These are phyloP conservation scores for Lepidochrysops patricia DNA, from an alignment of 2,888 invertebrate species.

Conservation along the genomic window DNA sequence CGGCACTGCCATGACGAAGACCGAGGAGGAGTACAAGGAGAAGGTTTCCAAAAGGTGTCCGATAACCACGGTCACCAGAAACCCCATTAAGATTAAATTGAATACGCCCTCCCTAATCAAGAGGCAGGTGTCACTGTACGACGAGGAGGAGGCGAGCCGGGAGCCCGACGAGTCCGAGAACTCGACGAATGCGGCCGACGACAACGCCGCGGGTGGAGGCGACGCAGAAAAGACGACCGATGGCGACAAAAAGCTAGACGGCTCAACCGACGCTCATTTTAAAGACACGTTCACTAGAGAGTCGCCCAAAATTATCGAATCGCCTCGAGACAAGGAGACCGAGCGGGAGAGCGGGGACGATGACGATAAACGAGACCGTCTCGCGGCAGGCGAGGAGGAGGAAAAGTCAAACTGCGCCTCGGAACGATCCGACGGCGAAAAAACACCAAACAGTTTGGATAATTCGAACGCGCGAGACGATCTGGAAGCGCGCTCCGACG, in stretches of 20 bases:
- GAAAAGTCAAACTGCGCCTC: background rate
- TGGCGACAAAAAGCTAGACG: background rate
- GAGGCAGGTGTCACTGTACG: slow-evolving; percentile 68
- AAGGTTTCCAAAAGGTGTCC: slow-evolving; percentile 55
- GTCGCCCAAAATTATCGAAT: background rate
- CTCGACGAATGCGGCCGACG: slow-evolving; percentile 14
- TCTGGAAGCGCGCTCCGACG: slow-evolving; percentile 16
- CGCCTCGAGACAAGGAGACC: background rate
- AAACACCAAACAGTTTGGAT: background rate
- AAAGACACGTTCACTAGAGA: slow-evolving; percentile 1
- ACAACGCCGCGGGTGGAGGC: background rate
- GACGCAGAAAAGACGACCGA: background rate
- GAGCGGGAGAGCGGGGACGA: background rate
- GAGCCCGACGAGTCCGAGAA: slow-evolving; percentile 21
- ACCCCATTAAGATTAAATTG: slow-evolving; percentile 61
- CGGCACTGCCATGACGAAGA: slow-evolving; percentile 28
- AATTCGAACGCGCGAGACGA: background rate
- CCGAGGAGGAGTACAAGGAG: slow-evolving; percentile 49
- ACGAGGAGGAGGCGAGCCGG: slow-evolving; percentile 36
- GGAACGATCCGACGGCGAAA: background rate
- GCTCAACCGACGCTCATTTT: background rate
- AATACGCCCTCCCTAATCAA: slow-evolving; percentile 66
- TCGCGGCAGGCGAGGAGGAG: background rate
- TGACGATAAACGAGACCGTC: background rate
- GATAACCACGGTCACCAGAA: slow-evolving; percentile 50